A percentile compares a stretch with the other conserved stretches of the same genome.
Evolutionary conservation across 92 coral and sea anemone species (phyloP).

Genomic region (Desmophyllum pertusum): DNA sequence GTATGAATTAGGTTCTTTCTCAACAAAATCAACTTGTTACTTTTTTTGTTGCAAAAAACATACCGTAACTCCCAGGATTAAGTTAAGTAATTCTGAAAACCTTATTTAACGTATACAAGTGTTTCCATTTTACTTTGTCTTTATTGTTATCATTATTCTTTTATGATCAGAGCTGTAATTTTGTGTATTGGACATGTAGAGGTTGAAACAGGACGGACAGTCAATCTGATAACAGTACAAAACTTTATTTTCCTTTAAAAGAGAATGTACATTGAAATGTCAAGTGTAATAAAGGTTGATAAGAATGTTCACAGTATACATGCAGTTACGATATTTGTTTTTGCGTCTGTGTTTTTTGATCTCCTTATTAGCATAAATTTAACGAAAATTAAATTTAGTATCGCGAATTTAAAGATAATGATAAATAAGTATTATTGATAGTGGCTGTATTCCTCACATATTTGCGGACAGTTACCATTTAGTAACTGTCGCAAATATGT

Average conservation of each 20-base stretch:
- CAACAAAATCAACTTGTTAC: not conserved
- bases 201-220: not conserved
- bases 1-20: conserved; percentile 4
- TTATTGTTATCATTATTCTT: not conserved
- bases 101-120: not conserved
- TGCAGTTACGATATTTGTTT: too few species aligned
- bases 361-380: too few species aligned
- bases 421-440: too few species aligned
- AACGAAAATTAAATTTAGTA: too few species aligned
- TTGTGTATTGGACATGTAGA: not conserved
- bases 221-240: not conserved
- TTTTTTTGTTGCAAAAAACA: not conserved
- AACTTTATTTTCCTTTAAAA: not conserved
- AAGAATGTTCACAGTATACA: not conserved
- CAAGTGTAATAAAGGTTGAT: conserved; percentile 11
- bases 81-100: not conserved
- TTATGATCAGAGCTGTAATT: not conserved
- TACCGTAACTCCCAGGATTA: not conserved
- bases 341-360: too few species aligned
- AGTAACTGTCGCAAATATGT: too few species aligned
- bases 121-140: not conserved
- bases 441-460: too few species aligned
- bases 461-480: too few species aligned
- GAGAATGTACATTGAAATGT: conserved; percentile 18
- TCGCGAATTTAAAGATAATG: too few species aligned